Base-by-base conservation (phyloP, 2,888 invertebrate species). In the Cheilosia impressa region DNA sequence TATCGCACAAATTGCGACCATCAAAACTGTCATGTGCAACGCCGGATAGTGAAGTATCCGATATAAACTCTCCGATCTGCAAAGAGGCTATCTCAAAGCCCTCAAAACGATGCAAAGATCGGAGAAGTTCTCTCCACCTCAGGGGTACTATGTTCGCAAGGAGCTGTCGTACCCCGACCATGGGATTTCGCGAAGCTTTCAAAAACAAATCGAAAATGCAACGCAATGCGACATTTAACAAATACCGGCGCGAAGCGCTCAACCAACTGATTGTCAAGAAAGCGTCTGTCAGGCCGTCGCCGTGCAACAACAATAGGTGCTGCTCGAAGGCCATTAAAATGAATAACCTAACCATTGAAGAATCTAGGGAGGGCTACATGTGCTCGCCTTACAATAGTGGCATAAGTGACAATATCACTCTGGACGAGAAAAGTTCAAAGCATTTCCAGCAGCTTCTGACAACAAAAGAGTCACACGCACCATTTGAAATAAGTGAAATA, bases 391-490 rank as follows among this genome's bases (percentile, higher is more conserved):
- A 41, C 2, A 58, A 52, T 31, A 38, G 50, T 10, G 27, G 34
- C 13, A 5, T 38, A 7, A 66, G 38, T 19, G 65, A 65, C 9
- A 75, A 60, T 7, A 24, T 31, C 15, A 17, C 41, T 15, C 31
- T 57, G 13, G 41, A 71, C 9, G 50, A 43, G 22, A 41, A 63
- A 10, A 68, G 41, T 22, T 79, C 55, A 34, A 45, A 69, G 24
- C 85, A 88, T 9, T 92, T 91, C 62, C 90, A 91, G 77, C 78
- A 90, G 50, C 57, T 91, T 3, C 80, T 91, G 27, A 77, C n/a
- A 41, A 87, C 89, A 60, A 91, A 88, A 47, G 87, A 83, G 9
- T 91, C 91, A 1, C 80, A 89, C 62, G 90, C 92, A 4, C 91
- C 92, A 1, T 92, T 91, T 53, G 88, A 89, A 10, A 85, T 91